phyloP scores from a whole-genome alignment of 2,888 invertebrate genomes.

The Aleiodes alternator region DNA sequence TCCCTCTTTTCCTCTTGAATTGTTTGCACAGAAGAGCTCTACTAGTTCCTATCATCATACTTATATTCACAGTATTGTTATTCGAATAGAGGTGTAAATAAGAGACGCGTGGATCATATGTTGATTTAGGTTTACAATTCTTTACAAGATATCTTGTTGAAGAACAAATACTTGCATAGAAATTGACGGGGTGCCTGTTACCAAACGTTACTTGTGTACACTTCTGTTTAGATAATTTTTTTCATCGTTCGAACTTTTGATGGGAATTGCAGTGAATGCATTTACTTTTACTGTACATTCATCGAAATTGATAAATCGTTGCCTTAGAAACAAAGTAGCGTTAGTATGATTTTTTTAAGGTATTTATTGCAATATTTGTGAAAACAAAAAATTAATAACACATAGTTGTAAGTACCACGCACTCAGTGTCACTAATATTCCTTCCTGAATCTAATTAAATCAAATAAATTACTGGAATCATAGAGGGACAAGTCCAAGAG shows the following conservation, averaged over 20 bases:
- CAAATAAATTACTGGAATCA: no score
- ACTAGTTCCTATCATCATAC: neutral
- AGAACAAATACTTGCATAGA: neutral
- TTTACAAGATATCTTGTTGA: neutral
- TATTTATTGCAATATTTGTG: no score
- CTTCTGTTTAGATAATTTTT: neutral
- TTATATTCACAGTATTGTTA: neutral
- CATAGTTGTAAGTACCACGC: no score
- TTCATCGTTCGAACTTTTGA: neutral
- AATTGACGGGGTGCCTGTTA: conserved; percentile 11
- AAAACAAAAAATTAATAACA: no score
- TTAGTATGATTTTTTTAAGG: no score
- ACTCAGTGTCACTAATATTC: no score
- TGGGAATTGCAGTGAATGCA: neutral
- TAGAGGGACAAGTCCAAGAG: no score
- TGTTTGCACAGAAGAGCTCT: conserved; percentile 22
- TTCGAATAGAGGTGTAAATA: conserved; percentile 27
- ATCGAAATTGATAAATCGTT: no score
- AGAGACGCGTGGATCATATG: conserved; percentile 2
- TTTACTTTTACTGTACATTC: no score
- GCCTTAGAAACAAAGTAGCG: no score
- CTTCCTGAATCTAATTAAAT: no score
- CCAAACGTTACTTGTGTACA: neutral
- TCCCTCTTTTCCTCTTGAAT: conserved; percentile 21
- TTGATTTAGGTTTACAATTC: conserved; percentile 13